Base-by-base conservation (phyloP, 2,797 vertebrate genomes). In the Diplodus puntazzo region DNA sequence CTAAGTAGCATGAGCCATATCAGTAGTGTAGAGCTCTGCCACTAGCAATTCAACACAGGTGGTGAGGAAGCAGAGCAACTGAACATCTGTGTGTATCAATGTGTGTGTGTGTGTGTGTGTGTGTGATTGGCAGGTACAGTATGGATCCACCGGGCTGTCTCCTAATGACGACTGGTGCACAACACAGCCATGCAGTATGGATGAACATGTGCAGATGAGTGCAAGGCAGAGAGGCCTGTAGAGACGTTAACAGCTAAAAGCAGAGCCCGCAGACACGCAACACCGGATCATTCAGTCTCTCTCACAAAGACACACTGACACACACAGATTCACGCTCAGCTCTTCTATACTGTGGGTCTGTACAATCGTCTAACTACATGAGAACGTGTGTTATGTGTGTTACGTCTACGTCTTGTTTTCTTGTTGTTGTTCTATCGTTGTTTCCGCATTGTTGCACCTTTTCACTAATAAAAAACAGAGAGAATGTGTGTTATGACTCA, bases 1-100 rank as follows among this genome's bases (percentile, higher is more conserved):
- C 63, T 75, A 76, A 86, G 85, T 75, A 85, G 57, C 73, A 71
- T 81, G 54, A 82, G 77, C 65, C 21, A 48, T 61, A 84, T 83
- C 75, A 75, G 73, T 83, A 80, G 49, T 1, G 1, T 17, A 68
- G 57, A 55, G 66, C 49, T 79, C n/a, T 30, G 8, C 53, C 68
- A 73, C 30, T 3, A 64, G 67, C 39, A 34, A 57, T 63, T 55
- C 48, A 73, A 64, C 52, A 63, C 72, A 75, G 80, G 76, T 70
- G 55, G 23, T 67, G 73, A 53, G 53, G 17, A 75, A 50, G 54
- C 11, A 13, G 21, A 63, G 14, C 45, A 71, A 67, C 48, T 50
- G 3, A 45, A 72, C 59, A 75, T 75, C 30, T 53, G 67, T 61
- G 60, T 58, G 11, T 59, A 16, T 63, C 11, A 48, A 21, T 43